Base-by-base conservation (phyloP, 1,140 invertebrate species). In the Drosophila kohkoa region DNA sequence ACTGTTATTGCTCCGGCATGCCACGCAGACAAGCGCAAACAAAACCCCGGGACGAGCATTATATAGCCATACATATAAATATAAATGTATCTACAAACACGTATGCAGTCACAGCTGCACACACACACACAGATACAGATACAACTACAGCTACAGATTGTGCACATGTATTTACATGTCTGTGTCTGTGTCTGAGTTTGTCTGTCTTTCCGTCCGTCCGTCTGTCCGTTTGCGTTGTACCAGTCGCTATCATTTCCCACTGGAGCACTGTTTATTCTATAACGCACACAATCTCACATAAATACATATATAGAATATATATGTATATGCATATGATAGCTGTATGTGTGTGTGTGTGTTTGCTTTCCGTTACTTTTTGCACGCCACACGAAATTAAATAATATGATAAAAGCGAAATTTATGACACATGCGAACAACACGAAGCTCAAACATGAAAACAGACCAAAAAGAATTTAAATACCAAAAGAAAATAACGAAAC, bases 401-500 rank as follows among this genome's bases (percentile, higher is more conserved):
- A 88, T 88, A 88, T 89, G 83, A 88, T 88, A 88, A 88, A 88
- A 88, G 80, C 80, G 79, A 89, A 88, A 88, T 88, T 88, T 89
- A 88, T 89, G 85, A 83, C 85, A 89, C 85, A 72, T 67, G 80
- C 60, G 85, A 68, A 51, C 46, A 55, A 35, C 32, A 68, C 45
- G 57, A 73, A 57, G 41, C 71, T 58, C 30, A 51, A 64, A 70
- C 58, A 49, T 45, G 55, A 60, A 64, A 76, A 66, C 48, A 46
- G 63, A 32, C 49, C 59, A 72, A 72, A 76, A 60, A 20, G 45
- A 66, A 67, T 59, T 64, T n/a, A 62, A 46, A 45, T 20, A 41
- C 41, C 25, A 58, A 52, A 51, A 38, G 32, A 55, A 64, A 52
- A 46, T 11, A 41, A 69, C 5, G 52, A 15, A 43, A 11, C 1